Evolutionary conservation across 2,888 invertebrate species (phyloP), one percentile per base, ranked within the genome.

Genomic region (Rhagonycha lutea): DNA sequence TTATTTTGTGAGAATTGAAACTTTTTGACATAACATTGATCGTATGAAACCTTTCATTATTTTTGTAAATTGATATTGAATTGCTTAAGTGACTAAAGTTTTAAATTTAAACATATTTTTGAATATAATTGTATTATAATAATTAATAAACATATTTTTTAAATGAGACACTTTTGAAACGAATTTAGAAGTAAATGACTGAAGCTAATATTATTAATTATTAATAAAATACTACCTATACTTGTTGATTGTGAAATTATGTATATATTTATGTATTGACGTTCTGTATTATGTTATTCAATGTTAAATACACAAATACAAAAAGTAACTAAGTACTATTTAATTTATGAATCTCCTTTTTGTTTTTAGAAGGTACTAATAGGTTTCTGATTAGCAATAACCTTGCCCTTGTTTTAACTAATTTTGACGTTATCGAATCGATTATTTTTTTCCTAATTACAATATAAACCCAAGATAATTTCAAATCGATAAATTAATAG

Each of bases 221-320:
- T 62, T 47, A 73, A 69, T 72, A 47, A 18, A 47, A 47, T 47
- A 47, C 47, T 47, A 65, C 63, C 63, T 65, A 69, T 70, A 70
- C 26, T 73, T 76, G 76, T 76, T 76, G 60, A 76, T 29, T 68
- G 76, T 76, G 67, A 62, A 76, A 68, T 69, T 61, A 67, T 76
- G 68, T 76, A 76, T 76, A 76, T 76, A 73, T 76, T 76, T 73
- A 76, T 76, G 76, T 76, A 76, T 73, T 61, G 70, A 70, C 70
- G 76, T 75, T 71, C 71, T 71, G 71, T 75, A 71, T 68, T 69
- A 72, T 71, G 71, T 76, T 76, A 69, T n/a, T 47, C 47, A 76
- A 73, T 76, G 75, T 76, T 72, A 61, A 69, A 73, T 69, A 69
- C 61, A 73, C 23, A 65, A 65, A 26, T 65, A 14, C 12, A 65